Percentiles rank a stretch among this genome's conserved stretches.
Conservation (phyloP, 2,113 vertebrate genomes). For the Heptranchias perlo region DNA sequence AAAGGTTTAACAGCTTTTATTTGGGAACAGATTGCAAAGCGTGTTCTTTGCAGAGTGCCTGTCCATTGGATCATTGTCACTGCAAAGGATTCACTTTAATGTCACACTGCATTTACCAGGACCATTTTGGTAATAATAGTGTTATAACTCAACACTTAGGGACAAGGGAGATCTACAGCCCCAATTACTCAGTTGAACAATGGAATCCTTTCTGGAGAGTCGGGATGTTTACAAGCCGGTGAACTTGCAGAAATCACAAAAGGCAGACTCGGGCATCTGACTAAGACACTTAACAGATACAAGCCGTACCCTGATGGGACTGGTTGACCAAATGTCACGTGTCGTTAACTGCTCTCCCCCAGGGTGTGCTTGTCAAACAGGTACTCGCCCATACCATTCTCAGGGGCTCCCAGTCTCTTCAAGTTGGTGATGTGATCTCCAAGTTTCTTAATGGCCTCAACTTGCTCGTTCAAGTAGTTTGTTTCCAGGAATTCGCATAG, state of each 20-base stretch:
- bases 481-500: slow-evolving; percentile 42
- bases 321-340: neutral
- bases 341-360: slow-evolving; percentile 27
- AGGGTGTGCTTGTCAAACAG: slow-evolving; percentile 47
- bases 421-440: slow-evolving; percentile 40
- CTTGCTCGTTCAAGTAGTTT: neutral
- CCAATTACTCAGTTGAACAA: neutral
- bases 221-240: neutral
- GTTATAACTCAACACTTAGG: neutral
- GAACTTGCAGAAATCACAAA: neutral
- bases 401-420: slow-evolving; percentile 41
- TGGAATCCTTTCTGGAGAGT: neutral
- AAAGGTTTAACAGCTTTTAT: neutral
- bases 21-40: slow-evolving; percentile 8
- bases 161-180: neutral
- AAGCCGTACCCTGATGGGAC: neutral
- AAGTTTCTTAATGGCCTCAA: slow-evolving; percentile 39
- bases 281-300: neutral
- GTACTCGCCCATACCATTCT: slow-evolving; percentile 43
- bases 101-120: neutral
- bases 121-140: neutral
- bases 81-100: neutral
- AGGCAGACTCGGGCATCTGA: too few relatives aligned
- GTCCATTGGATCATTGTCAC: neutral
- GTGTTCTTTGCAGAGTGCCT: neutral